Evolutionary conservation across 2,797 vertebrate species (phyloP), one percentile per base, ranked within the genome.

Genomic region (Ataeniobius toweri): DNA sequence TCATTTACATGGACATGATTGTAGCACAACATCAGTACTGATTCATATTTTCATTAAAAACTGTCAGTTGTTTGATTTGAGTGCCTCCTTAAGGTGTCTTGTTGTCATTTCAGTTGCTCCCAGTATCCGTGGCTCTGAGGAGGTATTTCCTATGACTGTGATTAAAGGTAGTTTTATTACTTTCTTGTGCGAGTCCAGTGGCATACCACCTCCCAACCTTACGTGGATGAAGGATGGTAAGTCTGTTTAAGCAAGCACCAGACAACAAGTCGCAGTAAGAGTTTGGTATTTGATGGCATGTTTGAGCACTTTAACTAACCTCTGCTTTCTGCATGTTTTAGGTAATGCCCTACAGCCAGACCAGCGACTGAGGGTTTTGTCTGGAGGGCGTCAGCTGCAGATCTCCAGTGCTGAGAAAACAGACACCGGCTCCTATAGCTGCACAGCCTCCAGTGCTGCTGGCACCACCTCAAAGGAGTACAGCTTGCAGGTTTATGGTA

Each of bases 321-420:
- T 76, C 7, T n/a, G 1, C 51, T 74, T 73, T 73, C 26, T 82
- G 10, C 76, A 2, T 77, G 8, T 79, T 71, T 26, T 87, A 99
- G 98, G 95, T 63, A 94, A 92, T 59, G 92, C 94, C 7, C 80
- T 99, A 61, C 91, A 92, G 75, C 80, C 86, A 0, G 95, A 97
- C 81, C 91, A 91, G 0, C 90, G 96, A 46, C 86, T 98, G 74
- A 94, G 96, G 63, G 82, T 96, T 80, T 83, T 99, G 67, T 99
- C 98, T 16, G 98, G 98, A 72, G 98, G 98, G 46, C 96, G 98
- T 1, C 97, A 98, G 86, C 92, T 99, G 63, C 98, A 98, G 79
- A 96, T 99, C 87, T 95, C 97, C 61, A 78, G 89, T 0, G 94
- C 96, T 68, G 94, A 96, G 39, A 95, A 93, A 71, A 92, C 93